Evolutionary conservation across 2,113 vertebrate species (phyloP).

Genomic region (Galemys pyrenaicus): DNA sequence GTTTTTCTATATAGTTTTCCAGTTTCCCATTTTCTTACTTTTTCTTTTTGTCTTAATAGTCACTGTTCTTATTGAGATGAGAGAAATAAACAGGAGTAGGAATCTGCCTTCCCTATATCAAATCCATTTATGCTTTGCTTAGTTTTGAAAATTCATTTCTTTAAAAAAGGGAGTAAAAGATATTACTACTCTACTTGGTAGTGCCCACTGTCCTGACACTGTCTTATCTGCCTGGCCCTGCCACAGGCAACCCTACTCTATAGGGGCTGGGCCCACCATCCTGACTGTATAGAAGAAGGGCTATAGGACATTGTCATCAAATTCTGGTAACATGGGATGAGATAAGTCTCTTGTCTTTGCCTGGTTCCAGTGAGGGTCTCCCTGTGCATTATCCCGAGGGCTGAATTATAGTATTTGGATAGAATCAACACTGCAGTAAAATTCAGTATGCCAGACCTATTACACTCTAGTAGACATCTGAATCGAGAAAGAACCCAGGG

Average conservation of each 20-base stretch:
- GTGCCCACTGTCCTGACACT: neutral
- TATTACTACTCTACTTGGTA: neutral
- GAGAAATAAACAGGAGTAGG: neutral
- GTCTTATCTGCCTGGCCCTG: neutral
- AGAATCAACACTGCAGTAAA: neutral
- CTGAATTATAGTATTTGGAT: neutral
- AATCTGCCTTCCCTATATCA: neutral
- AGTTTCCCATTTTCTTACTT: conserved; percentile 22
- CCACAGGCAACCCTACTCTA: neutral
- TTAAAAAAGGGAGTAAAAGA: neutral
- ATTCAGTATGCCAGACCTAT: neutral
- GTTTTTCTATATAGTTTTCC: conserved; percentile 7
- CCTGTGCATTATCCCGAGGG: too few relatives aligned
- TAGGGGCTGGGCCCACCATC: neutral
- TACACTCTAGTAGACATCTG: neutral
- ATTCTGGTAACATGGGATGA: neutral
- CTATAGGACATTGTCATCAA: neutral
- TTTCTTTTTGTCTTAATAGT: neutral
- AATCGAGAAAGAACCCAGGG: neutral
- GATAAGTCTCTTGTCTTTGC: neutral
- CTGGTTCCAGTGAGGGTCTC: too few relatives aligned
- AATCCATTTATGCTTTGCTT: neutral
- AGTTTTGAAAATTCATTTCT: neutral
- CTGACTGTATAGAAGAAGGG: neutral
- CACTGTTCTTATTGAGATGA: conserved; percentile 17